Percentiles rank a stretch among this genome's conserved stretches.
Evolutionary conservation across 2,888 invertebrate species (phyloP).

Genomic region (Rotaria sp.): DNA sequence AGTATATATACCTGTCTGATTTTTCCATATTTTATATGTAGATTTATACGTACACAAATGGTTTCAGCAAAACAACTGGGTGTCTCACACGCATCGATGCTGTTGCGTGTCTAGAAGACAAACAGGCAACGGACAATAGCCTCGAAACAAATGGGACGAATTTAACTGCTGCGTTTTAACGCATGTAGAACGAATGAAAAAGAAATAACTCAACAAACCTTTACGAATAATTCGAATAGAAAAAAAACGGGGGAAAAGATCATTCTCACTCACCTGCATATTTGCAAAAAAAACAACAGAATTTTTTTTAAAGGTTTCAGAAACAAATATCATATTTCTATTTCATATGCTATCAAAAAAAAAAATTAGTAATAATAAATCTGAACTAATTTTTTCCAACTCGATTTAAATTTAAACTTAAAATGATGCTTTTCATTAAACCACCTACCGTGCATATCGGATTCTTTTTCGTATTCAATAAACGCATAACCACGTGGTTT

Average conservation of each 20-base stretch:
- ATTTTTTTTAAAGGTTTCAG: background rate
- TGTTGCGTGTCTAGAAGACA: slow-evolving; percentile 21
- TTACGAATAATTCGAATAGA: background rate
- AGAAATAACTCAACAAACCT: background rate
- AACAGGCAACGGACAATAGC: slow-evolving; percentile 21
- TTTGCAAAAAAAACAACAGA: background rate
- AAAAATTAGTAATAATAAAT: no score
- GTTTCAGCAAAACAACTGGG: slow-evolving; percentile 18
- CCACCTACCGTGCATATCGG: slow-evolving; percentile 98
- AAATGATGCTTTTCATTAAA: background rate
- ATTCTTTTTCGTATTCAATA: slow-evolving; percentile 96
- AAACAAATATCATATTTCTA: no score
- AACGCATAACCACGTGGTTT: slow-evolving; percentile 98
- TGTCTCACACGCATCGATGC: slow-evolving; percentile 21
- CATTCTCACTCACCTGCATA: slow-evolving; percentile 22
- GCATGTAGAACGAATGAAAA: background rate
- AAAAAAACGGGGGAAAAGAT: background rate
- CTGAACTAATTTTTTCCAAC: slow-evolving; percentile 1
- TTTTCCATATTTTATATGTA: slow-evolving; percentile 9
- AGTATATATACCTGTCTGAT: slow-evolving; percentile 10
- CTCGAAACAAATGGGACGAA: background rate
- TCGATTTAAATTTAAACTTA: background rate
- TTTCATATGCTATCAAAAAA: no score
- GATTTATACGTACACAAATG: slow-evolving; percentile 18
- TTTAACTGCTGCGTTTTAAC: background rate